Conservation (phyloP, 2,113 vertebrate genomes). For the Leptobrachium ailaonicum region DNA sequence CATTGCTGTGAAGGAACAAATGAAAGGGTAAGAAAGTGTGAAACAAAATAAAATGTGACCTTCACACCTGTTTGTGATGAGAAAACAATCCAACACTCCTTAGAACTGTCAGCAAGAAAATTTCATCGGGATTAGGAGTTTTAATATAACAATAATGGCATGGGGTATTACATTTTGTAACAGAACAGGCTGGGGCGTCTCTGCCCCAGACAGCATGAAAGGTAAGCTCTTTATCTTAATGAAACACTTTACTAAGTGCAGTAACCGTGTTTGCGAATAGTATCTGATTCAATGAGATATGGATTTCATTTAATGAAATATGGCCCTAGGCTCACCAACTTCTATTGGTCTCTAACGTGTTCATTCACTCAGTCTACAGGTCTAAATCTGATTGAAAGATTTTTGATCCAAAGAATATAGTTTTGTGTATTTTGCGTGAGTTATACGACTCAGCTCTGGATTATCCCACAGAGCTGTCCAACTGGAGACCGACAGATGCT, state of each 20-base stretch:
- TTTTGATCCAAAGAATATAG: no score
- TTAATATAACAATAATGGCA: neutral
- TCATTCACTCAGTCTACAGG: no score
- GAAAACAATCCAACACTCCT: neutral
- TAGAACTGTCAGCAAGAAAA: neutral
- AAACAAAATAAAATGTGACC: slow-evolving; percentile 24
- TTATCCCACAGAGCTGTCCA: no score
- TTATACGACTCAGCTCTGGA: no score
- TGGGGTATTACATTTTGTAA: neutral
- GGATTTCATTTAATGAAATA: no score
- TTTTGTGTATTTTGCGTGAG: no score
- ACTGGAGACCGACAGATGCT: no score
- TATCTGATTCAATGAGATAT: neutral
- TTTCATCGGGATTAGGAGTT: neutral
- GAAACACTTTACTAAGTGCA: neutral
- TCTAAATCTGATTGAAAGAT: no score
- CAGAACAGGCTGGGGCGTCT: neutral
- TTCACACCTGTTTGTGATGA: neutral
- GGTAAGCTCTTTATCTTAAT: neutral
- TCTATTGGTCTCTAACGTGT: no score
- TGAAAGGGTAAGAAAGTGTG: slow-evolving; percentile 17
- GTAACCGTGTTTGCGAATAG: neutral
- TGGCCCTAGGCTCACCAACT: no score
- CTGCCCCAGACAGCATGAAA: neutral
- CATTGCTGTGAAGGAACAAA: slow-evolving; percentile 5